These are phyloP conservation scores for Chiridota heheva DNA, from an alignment of 35 echinoderm and acorn worm genomes.

Conservation along the genomic window DNA sequence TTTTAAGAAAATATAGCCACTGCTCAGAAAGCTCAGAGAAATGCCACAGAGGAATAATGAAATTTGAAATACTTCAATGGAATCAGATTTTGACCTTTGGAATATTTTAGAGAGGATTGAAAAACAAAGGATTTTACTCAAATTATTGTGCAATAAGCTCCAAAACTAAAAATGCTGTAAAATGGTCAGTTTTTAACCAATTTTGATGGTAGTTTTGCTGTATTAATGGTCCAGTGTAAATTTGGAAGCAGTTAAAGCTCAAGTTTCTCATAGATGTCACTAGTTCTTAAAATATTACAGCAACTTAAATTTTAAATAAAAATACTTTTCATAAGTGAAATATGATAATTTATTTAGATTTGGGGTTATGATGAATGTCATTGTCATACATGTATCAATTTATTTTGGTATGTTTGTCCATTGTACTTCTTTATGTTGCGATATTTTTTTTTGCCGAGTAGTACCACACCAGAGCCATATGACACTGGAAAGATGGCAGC, in stretches of 20 bases:
- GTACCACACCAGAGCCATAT: constrained; percentile 80
- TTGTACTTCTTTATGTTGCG: not conserved
- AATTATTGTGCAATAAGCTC: not conserved
- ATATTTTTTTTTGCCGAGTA: constrained; percentile 20
- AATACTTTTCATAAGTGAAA: not conserved
- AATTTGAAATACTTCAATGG: not conserved
- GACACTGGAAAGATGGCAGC: constrained; percentile 94
- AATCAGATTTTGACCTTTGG: not conserved
- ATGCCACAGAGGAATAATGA: not conserved
- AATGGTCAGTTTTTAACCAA: no score
- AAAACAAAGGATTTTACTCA: not conserved
- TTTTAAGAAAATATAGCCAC: not conserved
- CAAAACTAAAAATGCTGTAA: not conserved
- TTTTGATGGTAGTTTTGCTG: not conserved
- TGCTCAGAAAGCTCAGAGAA: not conserved
- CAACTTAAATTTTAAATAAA: not conserved
- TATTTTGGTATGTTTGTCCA: not conserved
- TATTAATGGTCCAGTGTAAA: not conserved
- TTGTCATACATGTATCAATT: not conserved
- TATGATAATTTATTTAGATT: not conserved
- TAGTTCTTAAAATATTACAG: not conserved
- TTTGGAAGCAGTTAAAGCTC: not conserved
- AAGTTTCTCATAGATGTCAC: not conserved
- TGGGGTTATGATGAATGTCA: not conserved
- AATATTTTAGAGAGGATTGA: not conserved